Conservation (phyloP, 2,113 vertebrate genomes). For the Cryptotis parvus region DNA sequence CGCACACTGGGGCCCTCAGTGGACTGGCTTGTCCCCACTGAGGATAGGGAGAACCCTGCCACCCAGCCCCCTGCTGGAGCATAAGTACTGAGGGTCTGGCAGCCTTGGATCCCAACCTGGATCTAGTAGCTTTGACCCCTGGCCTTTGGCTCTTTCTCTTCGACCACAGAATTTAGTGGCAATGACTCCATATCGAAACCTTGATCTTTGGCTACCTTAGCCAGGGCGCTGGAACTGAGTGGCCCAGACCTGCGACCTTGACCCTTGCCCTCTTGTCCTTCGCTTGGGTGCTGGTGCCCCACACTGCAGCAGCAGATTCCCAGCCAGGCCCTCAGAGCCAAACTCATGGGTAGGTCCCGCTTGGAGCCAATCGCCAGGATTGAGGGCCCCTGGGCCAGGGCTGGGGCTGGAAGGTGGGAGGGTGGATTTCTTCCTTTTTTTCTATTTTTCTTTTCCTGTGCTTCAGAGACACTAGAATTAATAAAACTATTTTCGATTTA, state of each 20-base stretch:
- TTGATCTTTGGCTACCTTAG: slow-evolving; percentile 61
- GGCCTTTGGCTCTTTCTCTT: slow-evolving; percentile 17
- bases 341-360: slow-evolving; percentile 81
- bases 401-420: slow-evolving; percentile 63
- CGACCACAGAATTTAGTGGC: slow-evolving; percentile 67
- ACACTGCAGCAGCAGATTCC: slow-evolving; percentile 62
- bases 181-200: slow-evolving; percentile 49
- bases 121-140: slow-evolving; percentile 1
- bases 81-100: slow-evolving; percentile 88
- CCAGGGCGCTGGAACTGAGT: too few species aligned
- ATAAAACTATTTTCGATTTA: slow-evolving; percentile 86
- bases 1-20: slow-evolving; percentile 46
- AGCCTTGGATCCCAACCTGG: neutral
- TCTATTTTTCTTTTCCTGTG: neutral
- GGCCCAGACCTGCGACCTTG: slow-evolving; percentile 51
- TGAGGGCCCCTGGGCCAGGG: slow-evolving; percentile 37
- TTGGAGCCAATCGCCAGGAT: slow-evolving; percentile 62
- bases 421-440: slow-evolving; percentile 11
- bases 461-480: slow-evolving; percentile 80
- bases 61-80: slow-evolving; percentile 93
- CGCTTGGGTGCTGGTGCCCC: slow-evolving; percentile 52
- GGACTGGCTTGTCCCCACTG: slow-evolving; percentile 48
- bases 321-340: slow-evolving; percentile 55
- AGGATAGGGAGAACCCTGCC: slow-evolving; percentile 89
- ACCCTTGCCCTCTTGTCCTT: slow-evolving; percentile 50